Evolutionary conservation across 2,888 invertebrate genomes (phyloP), one percentile per base, ranked within the genome.

Genomic region (Tolmerus cingulatus): DNA sequence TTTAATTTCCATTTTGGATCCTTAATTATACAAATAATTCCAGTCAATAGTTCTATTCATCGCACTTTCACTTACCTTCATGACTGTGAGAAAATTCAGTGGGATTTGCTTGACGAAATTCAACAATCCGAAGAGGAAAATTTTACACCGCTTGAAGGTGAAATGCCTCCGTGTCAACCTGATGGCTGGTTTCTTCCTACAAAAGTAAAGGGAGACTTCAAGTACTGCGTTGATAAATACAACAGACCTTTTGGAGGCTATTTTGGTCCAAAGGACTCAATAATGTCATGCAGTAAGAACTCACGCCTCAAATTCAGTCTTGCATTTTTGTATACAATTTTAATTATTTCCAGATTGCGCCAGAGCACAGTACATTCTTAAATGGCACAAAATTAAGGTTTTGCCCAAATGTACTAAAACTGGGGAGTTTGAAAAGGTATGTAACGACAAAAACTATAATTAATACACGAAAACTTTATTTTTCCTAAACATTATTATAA

Each of bases 221-320:
- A 93, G 91, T 93, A 94, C 86, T 96, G 96, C 90, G 93, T 94
- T 0, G 93, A 95, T 89, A 94, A 94, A 51, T 91, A 92, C 40
- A 95, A 95, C n/a, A 90, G 90, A 0, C 92, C 92, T 88, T 94
- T 96, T 88, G 93, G 92, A 76, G 89, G 93, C 74, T 95, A 93
- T 90, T 91, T 92, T 89, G 93, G 94, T 0, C 16, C 43, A 46
- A 12, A 66, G 5, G 23, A 14, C 4, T 19, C 19, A 0, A 89
- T 90, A 0, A 95, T 95, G 94, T 92, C 95, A 91, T 95, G 95
- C 90, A 95, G 95, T 95, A 92, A 94, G 95, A 94, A n/a, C 40
- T 0, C 9, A 19, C 12, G 14, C 23, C n/a, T 30, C 5, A 16
- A 30, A 9, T 66, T 27, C 12, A 66, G 9, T 19, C 4, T 12